Base-by-base conservation (phyloP, 2,888 invertebrate species). In the Heliconius charithonia region DNA sequence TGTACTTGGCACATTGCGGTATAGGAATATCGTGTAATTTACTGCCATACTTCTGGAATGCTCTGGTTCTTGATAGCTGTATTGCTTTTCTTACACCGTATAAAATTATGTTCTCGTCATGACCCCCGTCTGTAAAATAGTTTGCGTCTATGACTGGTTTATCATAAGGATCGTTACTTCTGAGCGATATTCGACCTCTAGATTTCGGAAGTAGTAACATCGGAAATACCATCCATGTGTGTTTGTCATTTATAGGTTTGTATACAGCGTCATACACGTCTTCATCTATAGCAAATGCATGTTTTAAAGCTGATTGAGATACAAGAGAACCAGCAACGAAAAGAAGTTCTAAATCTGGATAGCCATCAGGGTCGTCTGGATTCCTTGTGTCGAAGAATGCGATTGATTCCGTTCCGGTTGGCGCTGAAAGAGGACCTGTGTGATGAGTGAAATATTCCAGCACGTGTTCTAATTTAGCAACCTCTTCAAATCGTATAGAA, bases 121-220 rank as follows among this genome's bases (percentile, higher is more conserved):
- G 97, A 29, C 95, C 92, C 1, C 92, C 91, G 41, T 96, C 94
- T 0, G 93, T 90, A 71, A 97, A 93, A 86, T 97, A 97, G 85
- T 97, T 97, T 25, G 96, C 95, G 81, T 96, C 91, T 74, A 97
- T 96, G 71, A 95, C 84, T 0, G 97, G 97, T 37, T 96, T 94
- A 0, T 96, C 94, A n/a, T 95, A 92, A 0, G 98, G 97, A 87
- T 97, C 95, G 10, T 93, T 96, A 25, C 96, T 96, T 83, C 92
- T 95, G 19, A 98, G 91, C 81, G 89, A 93, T 2, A 97, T 90
- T 22, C 94, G 90, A 0, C 97, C 97, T 76, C 92, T 91, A 67
- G 97, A 97, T 85, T 96, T 93, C 0, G 97, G 97, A 80, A 96
- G 93, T 70, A 97, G 91, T 4, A 97, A 87, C 83, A 96, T 96